phyloP scores from a whole-genome alignment of 2,113 vertebrate species.

The Lipotes vexillifer region DNA sequence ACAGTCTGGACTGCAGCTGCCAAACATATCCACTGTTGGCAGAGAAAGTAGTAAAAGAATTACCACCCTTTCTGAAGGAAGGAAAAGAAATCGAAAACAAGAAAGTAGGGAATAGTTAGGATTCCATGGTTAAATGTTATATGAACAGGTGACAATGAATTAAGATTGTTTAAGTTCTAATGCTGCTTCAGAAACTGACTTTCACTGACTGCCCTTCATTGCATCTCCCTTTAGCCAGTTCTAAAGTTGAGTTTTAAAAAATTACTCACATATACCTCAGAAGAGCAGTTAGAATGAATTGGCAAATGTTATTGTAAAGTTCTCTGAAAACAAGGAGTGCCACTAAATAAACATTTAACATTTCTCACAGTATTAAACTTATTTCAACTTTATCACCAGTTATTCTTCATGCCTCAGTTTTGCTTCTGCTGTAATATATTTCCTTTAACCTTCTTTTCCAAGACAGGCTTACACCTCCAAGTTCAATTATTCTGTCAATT shows the following conservation, averaged over 20 bases:
- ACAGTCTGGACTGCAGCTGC: not conserved
- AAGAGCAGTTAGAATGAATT: not conserved
- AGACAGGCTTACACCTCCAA: slow-evolving; percentile 61
- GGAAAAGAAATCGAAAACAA: not conserved
- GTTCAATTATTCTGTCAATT: slow-evolving; percentile 68
- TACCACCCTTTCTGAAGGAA: not conserved
- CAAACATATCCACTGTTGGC: not conserved
- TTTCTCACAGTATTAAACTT: not conserved
- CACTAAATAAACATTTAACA: slow-evolving; percentile 28
- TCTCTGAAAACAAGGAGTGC: not conserved
- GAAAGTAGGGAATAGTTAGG: not conserved
- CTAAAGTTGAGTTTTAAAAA: not conserved
- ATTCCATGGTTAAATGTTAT: not conserved
- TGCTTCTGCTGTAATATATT: slow-evolving; percentile 34
- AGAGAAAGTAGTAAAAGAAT: not conserved
- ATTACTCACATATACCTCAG: not conserved
- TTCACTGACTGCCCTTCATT: not conserved
- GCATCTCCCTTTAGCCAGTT: not conserved
- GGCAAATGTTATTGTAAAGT: not conserved
- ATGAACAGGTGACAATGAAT: not conserved
- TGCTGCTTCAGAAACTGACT: not conserved
- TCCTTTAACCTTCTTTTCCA: slow-evolving; percentile 44
- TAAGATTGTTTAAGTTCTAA: not conserved
- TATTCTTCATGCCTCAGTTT: slow-evolving; percentile 12
- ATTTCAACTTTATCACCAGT: slow-evolving; percentile 9